Percentiles rank a stretch among this genome's conserved stretches.
Evolutionary conservation across 1,140 invertebrate species (phyloP).

Genomic region (Theocolax elegans): DNA sequence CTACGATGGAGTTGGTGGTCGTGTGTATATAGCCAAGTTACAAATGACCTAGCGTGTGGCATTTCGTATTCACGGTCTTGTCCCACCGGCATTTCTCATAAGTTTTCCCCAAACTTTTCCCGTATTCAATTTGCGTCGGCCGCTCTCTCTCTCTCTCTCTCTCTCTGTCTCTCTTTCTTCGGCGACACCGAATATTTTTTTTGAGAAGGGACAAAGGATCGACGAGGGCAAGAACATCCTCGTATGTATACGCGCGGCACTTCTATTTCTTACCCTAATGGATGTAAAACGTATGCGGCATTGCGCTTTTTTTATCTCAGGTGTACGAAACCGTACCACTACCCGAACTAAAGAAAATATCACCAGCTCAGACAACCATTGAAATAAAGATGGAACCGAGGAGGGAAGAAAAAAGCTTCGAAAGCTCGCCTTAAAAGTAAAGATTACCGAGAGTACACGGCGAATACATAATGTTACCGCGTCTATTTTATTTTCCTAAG

Average conservation of each 20-base stretch:
- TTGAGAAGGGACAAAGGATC: not conserved
- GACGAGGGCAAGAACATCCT: not conserved
- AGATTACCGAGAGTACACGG: no score
- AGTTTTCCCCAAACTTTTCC: slow-evolving; percentile 40
- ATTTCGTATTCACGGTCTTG: slow-evolving; percentile 42
- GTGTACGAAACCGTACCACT: not conserved
- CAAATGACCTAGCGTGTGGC: slow-evolving; percentile 30
- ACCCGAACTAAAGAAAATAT: not conserved
- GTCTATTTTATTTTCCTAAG: no score
- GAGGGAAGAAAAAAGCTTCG: not conserved
- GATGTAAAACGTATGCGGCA: slow-evolving; percentile 46
- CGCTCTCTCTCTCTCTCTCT: not conserved
- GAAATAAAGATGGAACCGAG: not conserved
- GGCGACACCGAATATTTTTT: slow-evolving; percentile 19
- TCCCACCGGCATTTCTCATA: slow-evolving; percentile 38
- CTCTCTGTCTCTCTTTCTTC: not conserved
- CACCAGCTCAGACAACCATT: not conserved
- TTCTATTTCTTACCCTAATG: slow-evolving; percentile 33
- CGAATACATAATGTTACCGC: no score
- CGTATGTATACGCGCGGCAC: not conserved
- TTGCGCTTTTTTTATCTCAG: slow-evolving; percentile 38
- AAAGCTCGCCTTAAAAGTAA: no score
- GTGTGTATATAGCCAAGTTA: slow-evolving; percentile 11
- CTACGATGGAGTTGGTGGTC: slow-evolving; percentile 7
- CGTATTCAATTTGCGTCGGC: slow-evolving; percentile 45